Evolutionary conservation across 2,888 invertebrate genomes (phyloP), one percentile per base, ranked within the genome.

Genomic region (Amitus sp.): DNA sequence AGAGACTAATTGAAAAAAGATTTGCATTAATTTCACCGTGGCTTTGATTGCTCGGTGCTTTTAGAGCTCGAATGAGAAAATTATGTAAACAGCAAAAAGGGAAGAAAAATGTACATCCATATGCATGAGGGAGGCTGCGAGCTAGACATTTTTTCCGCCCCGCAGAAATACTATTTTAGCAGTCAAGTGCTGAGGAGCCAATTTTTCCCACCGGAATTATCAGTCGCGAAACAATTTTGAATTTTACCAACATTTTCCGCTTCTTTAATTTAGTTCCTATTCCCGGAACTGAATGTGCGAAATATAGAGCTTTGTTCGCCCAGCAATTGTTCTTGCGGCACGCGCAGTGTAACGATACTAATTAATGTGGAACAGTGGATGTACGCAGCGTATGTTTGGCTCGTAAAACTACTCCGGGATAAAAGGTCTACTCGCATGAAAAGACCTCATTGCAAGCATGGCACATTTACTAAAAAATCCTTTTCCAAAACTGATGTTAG

Each of bases 121-220:
- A 30, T 30, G 30, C 30, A 30, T 30, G 6, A 6, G 30, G n/a
- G n/a, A n/a, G n/a, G n/a, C n/a, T n/a, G n/a, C n/a, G n/a, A n/a
- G n/a, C n/a, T n/a, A n/a, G n/a, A 30, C 27, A n/a, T 30, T 23
- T 23, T 23, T 23, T 23, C 7, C 23, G 23, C 23, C 7, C 7
- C 23, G 7, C n/a, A n/a, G 9, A 27, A 27, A 27, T 4, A 27
- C 9, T 6, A 27, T 27, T 27, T 27, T 9, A 27, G 27, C 27
- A 27, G 27, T 27, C 9, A 9, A 27, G 9, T n/a, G n/a, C n/a
- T n/a, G n/a, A n/a, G n/a, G n/a, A n/a, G n/a, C n/a, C n/a, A n/a
- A 27, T 27, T 56, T 55, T 61, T 60, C 54, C 53, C 49, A 49
- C 55, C 55, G 40, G 47, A 34, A 63, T 50, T 30, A 10, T 9